Evolutionary conservation across 2,113 vertebrate species (phyloP), one percentile per base, ranked within the genome.

Genomic region (Heteronetta atricapilla): DNA sequence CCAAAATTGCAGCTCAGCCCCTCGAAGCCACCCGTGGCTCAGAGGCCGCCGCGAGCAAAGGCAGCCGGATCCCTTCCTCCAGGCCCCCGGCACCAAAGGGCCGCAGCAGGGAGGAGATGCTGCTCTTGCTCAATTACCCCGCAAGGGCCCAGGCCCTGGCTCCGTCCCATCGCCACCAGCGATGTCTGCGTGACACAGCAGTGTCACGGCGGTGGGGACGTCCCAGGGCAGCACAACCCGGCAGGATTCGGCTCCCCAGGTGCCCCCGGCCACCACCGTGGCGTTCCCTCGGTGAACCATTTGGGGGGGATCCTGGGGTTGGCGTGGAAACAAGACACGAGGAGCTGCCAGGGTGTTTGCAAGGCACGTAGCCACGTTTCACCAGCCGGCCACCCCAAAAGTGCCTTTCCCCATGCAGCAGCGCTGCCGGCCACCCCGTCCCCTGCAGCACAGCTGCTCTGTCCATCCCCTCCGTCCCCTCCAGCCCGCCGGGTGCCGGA

Each of bases 401-500:
- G 13, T 11, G 8, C 48, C 62, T 0, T 0, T n/a, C 34, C 18
- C 36, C 4, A 26, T 38, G 12, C 60, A 40, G 60, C 62, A 40
- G 36, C 28, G 28, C 59, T 0, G 0, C 42, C 4, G 2, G 23
- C n/a, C 46, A 28, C 46, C n/a, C 38, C 25, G 4, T 36, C n/a
- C 68, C 44, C 11, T 8, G 34, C 1, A 1, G 31, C 67, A 58
- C 5, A 8, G 18, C 77, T 0, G 0, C 17, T 7, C 8, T 1
- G 55, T n/a, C 2, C 2, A 13, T 68, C 72, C 52, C 46, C 56
- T 31, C 26, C 4, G 0, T 44, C 64, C 59, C 21, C 55, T 80
- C 88, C 72, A 62, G 13, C 14, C 56, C 72, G 68, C 52, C 56
- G 42, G 72, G 81, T 0, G 0, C 67, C 8, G 4, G 81, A 81